Evolutionary conservation across 2,888 invertebrate genomes (phyloP), one percentile per base, ranked within the genome.

Genomic region (Julus scandinavius): DNA sequence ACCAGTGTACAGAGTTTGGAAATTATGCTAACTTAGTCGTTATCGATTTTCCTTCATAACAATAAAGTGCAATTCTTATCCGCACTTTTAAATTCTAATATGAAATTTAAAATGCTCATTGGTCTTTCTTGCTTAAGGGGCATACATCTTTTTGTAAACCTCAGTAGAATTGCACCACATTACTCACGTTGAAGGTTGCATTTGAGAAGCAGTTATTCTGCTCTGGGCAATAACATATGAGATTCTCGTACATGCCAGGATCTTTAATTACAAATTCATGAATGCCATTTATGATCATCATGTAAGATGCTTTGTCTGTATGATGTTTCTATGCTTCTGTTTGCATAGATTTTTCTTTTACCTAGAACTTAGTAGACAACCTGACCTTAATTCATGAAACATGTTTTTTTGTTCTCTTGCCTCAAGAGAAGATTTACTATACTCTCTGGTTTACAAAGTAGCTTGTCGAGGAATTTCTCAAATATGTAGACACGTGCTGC

Each of bases 311-410:
- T n/a, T n/a, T 7, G n/a, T 13, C 5, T 63, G n/a, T 63, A 6
- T 20, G n/a, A 63, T 6, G 7, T 20, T 20, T 20, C 9, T n/a
- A 72, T 72, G n/a, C 38, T 38, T 9, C 29, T 80, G 80, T 7
- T 80, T 80, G 80, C 15, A 29, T 11, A 0, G 11, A 9, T 38
- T 29, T 13, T 63, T 72, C 72, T 29, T 72, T 72, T 80, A 13
- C 80, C 38, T 80, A 11, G 29, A 80, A 38, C 38, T 38, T 80
- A 80, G 15, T 38, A 38, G 80, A 80, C 15, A 38, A 29, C 80
- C 80, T 38, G 80, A 80, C 80, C 80, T 80, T 80, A 38, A 80
- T 80, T 80, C 38, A 38, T 38, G 7, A 38, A 80, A 80, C 80
- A 80, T 7, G 80, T 80, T 80, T 38, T 63, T 63, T 63, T 63